Conservation (phyloP, 2,797 vertebrate species). For the Eidolon dupreanum region DNA sequence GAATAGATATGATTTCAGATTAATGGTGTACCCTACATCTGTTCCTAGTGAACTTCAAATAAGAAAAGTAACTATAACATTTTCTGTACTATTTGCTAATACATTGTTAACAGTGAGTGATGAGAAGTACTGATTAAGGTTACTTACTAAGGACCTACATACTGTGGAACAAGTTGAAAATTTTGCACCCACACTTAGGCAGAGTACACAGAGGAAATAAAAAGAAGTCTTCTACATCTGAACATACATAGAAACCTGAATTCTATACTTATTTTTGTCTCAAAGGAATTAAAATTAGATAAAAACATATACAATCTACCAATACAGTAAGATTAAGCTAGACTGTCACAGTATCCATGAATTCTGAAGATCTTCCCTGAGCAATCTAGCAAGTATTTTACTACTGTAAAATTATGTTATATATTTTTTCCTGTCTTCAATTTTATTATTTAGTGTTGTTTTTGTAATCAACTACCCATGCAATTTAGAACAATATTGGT, state of each 20-base stretch:
- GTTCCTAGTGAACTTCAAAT: constrained; percentile 40
- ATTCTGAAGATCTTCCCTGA: not conserved
- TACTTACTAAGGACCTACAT: not conserved
- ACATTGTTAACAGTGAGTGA: not conserved
- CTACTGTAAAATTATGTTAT: not conserved
- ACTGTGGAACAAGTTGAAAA: not conserved
- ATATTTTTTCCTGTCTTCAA: not conserved
- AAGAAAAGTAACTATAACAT: constrained; percentile 31
- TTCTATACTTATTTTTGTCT: constrained; percentile 3
- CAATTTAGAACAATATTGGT: not conserved
- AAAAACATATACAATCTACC: not conserved
- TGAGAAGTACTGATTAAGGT: not conserved
- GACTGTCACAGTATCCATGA: not conserved
- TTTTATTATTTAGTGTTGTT: not conserved
- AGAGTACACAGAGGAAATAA: not conserved
- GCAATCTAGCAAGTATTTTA: not conserved
- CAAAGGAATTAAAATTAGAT: not conserved
- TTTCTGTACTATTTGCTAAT: constrained; percentile 28
- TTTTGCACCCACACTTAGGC: not conserved
- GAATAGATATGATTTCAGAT: constrained; percentile 3
- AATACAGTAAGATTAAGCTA: not conserved
- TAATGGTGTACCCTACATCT: constrained; percentile 15
- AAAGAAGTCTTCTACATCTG: not conserved
- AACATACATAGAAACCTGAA: not conserved
- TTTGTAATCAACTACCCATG: not conserved